Base-by-base conservation (phyloP, 2,888 invertebrate genomes). In the Colostygia pectinataria region DNA sequence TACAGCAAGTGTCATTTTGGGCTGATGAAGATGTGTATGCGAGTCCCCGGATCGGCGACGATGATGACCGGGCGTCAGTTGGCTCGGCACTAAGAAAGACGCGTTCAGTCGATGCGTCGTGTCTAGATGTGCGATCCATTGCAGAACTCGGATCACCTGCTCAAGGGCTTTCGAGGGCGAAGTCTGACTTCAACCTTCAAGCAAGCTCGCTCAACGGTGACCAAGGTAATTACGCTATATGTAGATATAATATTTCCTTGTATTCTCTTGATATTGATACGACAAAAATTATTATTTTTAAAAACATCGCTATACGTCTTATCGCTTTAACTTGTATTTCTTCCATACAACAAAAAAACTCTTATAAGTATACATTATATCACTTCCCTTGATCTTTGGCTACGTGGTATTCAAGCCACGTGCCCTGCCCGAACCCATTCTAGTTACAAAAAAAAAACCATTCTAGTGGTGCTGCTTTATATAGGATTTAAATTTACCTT, bases 61-160 rank as follows among this genome's bases (percentile, higher is more conserved):
- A 96, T 10, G 92, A 93, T 40, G 95, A 95, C 69, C 83, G 93
- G 27, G 91, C 94, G 27, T 95, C 95, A 39, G 91, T 96, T 54
- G 93, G 93, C 25, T 95, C 96, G 2, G 95, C 95, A 65, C 80
- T 97, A 63, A 91, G 97, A 65, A 97, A 97, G 83, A 96, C 97
- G 7, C 93, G 96, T 71, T 96, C 97, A 56, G 96, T 97, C 83
- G 97, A 97, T 73, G 97, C 97, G 1, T 96, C 96, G 2, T 96
- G 96, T 70, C 91, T 96, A 55, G 97, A 97, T 68, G 93, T 97
- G 65, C 92, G 96, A 55, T 93, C 94, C 63, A 91, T 95, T 68
- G 92, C 91, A 31, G 93, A 93, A 45, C 91, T 92, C 43, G 92
- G 91, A 23, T 92, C 93, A 6, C 94, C 93, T 25, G 82, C 93